Evolutionary conservation across 1,140 invertebrate genomes (phyloP), one percentile per base, ranked within the genome.

Genomic region (Drosophila punjabiensis): DNA sequence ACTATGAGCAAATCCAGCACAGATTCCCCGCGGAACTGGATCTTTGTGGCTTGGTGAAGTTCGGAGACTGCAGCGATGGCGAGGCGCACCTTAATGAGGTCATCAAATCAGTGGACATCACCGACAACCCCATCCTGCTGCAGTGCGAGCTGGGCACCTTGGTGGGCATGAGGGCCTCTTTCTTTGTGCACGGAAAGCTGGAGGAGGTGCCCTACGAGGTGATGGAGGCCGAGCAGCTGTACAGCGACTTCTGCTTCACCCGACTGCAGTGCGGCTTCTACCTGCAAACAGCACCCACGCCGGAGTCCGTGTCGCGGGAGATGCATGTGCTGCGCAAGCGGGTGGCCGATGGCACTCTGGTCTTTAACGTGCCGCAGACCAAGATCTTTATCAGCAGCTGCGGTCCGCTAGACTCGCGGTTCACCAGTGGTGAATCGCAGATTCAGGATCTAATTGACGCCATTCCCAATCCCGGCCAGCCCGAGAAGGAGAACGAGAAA

Each of bases 21-120:
- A 95, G 95, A 85, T 94, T 97, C 77, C 96, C 96, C 11, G 95
- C 95, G 7, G 96, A 96, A 93, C 93, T 97, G 68, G 96, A 97
- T 93, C 93, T 96, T 30, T 96, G 96, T 91, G 96, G 96, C 39
- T 93, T 96, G 64, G 94, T 96, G 32, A 95, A 95, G 69, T 94
- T 96, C 70, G 94, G 94, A 9, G 94, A 96, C 75, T 93, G 93
- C 45, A 92, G 94, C 47, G 92, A 93, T 65, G 93, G 93, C 32
- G 94, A 95, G 47, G 93, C 92, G 8, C 94, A 95, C 77, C 92
- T 95, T 56, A 95, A 94, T 75, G 95, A 95, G 86, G 94, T 95
- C 69, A 94, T 96, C 59, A 95, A 96, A 94, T 95, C 96, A 89
- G 95, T 96, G 76, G 96, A 96, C 92, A 95, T 96, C 63, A 96